Conservation (phyloP, 2,797 vertebrate genomes). For the Adelosebastes latens region DNA sequence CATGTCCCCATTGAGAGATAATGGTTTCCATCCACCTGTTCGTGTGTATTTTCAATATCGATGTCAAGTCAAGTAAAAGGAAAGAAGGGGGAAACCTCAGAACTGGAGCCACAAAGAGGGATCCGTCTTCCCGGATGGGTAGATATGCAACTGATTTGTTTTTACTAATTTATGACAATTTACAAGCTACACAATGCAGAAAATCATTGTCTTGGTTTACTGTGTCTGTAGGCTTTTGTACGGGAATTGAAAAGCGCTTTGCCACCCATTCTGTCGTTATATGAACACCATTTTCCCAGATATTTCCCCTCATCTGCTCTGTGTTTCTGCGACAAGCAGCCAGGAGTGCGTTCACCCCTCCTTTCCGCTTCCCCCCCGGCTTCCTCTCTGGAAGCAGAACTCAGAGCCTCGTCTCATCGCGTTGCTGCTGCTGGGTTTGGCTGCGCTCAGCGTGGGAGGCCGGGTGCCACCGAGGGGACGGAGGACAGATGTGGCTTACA, state of each 20-base stretch:
- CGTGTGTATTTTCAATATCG: neutral
- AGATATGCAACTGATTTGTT: neutral
- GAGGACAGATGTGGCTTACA: conserved; percentile 71
- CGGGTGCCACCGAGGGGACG: conserved; percentile 25
- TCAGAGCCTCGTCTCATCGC: conserved; percentile 1
- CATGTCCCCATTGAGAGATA: neutral
- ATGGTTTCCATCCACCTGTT: neutral
- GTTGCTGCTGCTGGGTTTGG: conserved; percentile 36
- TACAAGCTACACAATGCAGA: neutral
- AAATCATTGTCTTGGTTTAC: neutral
- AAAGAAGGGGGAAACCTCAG: too few relatives aligned
- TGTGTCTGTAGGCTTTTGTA: neutral
- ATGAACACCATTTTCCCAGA: neutral
- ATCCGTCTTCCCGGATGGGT: neutral
- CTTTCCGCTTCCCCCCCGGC: neutral
- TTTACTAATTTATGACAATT: neutral
- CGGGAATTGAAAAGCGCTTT: neutral
- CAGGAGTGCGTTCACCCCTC: neutral
- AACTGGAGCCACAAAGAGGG: neutral
- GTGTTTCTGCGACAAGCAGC: neutral
- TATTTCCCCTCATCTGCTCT: neutral
- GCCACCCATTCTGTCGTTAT: neutral
- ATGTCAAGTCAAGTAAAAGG: neutral
- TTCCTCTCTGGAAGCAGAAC: conserved; percentile 26
- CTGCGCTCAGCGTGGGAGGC: conserved; percentile 39